Evolutionary conservation across 2,888 invertebrate genomes (phyloP).

Genomic region (Stratiomys singularior): DNA sequence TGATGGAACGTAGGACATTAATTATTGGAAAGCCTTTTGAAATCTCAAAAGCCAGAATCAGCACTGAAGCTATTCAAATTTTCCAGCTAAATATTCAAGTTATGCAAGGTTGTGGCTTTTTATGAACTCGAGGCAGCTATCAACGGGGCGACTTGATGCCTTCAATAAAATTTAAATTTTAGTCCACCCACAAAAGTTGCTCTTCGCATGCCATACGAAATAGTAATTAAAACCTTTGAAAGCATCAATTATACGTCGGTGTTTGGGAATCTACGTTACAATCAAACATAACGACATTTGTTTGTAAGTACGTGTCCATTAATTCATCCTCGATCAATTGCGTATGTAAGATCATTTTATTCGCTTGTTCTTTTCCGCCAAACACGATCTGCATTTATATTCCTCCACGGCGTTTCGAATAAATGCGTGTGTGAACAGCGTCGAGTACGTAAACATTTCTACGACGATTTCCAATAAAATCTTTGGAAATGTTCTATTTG

Average conservation of each 20-base stretch:
- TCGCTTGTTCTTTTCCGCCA: background rate
- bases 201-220: background rate
- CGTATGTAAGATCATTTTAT: background rate
- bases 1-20: too few species aligned
- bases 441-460: background rate
- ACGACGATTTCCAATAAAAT: constrained; percentile 13
- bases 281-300: background rate
- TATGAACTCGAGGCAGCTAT: too few species aligned
- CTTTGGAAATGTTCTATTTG: constrained; percentile 19
- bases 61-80: too few species aligned
- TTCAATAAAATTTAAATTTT: constrained; percentile 2
- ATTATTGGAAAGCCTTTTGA: too few species aligned
- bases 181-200: background rate
- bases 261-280: background rate
- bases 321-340: background rate
- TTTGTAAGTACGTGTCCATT: background rate
- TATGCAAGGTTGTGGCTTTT: too few species aligned
- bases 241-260: background rate
- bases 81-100: too few species aligned
- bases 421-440: background rate
- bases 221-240: constrained; percentile 6
- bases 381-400: constrained; percentile 15
- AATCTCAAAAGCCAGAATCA: too few species aligned
- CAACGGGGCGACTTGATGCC: too few species aligned
- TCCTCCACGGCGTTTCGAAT: background rate